Evolutionary conservation across 1,140 invertebrate genomes (phyloP).

Genomic region (Psilanteris sp.): DNA sequence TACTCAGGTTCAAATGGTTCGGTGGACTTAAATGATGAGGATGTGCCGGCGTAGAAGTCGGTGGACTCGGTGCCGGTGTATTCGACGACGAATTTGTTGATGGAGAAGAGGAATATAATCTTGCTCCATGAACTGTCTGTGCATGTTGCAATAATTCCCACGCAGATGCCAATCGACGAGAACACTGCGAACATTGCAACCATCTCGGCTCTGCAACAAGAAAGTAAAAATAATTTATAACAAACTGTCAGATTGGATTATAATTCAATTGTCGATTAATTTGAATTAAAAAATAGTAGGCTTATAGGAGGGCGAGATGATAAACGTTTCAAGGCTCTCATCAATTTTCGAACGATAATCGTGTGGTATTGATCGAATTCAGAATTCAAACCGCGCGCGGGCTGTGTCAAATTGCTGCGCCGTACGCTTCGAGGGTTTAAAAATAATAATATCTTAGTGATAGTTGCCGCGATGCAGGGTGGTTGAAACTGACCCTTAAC

Average conservation of each 20-base stretch:
- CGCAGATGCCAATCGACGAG: slow-evolving; percentile 91
- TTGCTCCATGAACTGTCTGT: slow-evolving; percentile 94
- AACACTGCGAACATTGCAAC: slow-evolving; percentile 96
- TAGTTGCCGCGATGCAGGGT: slow-evolving; percentile 48
- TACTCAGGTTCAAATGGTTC: slow-evolving; percentile 77
- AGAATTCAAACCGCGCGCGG: slow-evolving; percentile 73
- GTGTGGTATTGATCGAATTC: slow-evolving; percentile 74
- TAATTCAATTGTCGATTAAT: slow-evolving; percentile 34
- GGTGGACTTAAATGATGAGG: slow-evolving; percentile 76
- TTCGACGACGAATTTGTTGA: slow-evolving; percentile 76
- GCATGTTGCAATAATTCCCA: slow-evolving; percentile 97
- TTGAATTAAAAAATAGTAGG: slow-evolving; percentile 21
- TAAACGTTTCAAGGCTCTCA: slow-evolving; percentile 60
- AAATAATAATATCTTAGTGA: slow-evolving; percentile 79
- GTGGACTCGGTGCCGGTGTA: slow-evolving; percentile 77
- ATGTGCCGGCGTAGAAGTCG: slow-evolving; percentile 75
- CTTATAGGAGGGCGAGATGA: slow-evolving; percentile 8
- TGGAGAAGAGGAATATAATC: slow-evolving; percentile 90
- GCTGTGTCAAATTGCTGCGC: slow-evolving; percentile 77
- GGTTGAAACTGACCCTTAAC: slow-evolving; percentile 80
- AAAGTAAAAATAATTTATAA: slow-evolving; percentile 50
- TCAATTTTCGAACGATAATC: slow-evolving; percentile 71
- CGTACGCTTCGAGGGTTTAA: slow-evolving; percentile 67
- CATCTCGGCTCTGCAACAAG: slow-evolving; percentile 95
- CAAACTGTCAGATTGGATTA: slow-evolving; percentile 9